Evolutionary conservation across 2,888 invertebrate genomes (phyloP).

Genomic region (Euclidia mi): DNA sequence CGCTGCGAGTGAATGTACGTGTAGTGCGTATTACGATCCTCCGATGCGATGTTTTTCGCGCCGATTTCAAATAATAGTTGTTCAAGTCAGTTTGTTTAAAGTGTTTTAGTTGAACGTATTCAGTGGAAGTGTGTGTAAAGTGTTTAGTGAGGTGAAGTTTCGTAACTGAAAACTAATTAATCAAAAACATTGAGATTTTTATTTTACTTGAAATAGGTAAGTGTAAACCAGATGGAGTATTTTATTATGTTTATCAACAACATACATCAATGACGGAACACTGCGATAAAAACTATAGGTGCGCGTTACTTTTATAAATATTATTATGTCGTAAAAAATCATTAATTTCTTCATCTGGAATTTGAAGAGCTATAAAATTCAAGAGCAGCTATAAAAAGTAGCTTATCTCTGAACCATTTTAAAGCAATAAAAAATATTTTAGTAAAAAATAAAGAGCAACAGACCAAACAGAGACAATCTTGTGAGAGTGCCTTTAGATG

Average conservation of each 20-base stretch:
- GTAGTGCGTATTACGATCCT: constrained; percentile 44
- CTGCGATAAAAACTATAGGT: too few species aligned
- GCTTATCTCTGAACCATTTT: constrained; percentile 47
- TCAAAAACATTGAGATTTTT: constrained; percentile 23
- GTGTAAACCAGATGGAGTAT: constrained; percentile 38
- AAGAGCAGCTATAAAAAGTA: constrained; percentile 51
- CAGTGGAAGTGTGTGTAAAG: constrained; percentile 29
- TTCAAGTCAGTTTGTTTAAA: constrained; percentile 63
- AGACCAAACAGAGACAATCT: not conserved
- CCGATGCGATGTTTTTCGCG: constrained; percentile 71
- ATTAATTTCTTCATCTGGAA: constrained; percentile 54
- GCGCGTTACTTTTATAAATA: not conserved
- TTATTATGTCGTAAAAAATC: constrained; percentile 53
- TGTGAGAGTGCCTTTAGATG: too few species aligned
- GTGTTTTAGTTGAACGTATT: constrained; percentile 66
- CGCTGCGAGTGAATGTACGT: constrained; percentile 68
- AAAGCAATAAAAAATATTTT: constrained; percentile 32
- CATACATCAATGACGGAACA: too few species aligned
- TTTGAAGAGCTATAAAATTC: constrained; percentile 58
- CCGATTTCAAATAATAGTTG: constrained; percentile 58
- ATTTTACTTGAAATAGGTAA: constrained; percentile 55
- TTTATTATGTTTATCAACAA: too few species aligned
- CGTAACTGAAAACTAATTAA: constrained; percentile 42
- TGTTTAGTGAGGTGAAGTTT: constrained; percentile 40
- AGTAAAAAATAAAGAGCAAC: constrained; percentile 1